Conservation (phyloP, 2,113 vertebrate genomes). For the Lycaon pictus region DNA sequence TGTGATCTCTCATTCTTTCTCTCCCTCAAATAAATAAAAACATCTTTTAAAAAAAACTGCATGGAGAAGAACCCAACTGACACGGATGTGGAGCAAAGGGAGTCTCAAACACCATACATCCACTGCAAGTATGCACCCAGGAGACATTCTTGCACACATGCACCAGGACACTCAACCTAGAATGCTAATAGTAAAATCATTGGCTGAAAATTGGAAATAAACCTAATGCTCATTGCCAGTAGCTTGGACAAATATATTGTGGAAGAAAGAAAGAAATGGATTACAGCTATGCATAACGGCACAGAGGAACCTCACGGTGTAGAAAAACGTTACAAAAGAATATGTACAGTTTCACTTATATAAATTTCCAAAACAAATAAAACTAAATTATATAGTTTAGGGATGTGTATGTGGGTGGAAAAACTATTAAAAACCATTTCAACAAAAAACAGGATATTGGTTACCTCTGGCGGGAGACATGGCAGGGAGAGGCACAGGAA, state of each 20-base stretch:
- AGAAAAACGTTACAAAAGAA: slow-evolving; percentile 20
- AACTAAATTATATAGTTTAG: slow-evolving; percentile 42
- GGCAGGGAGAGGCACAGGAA: not conserved
- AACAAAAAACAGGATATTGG: slow-evolving; percentile 56
- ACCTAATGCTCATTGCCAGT: not conserved
- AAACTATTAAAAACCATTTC: slow-evolving; percentile 58
- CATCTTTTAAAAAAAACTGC: too few relatives aligned
- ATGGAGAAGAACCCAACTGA: not conserved
- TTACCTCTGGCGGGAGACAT: not conserved
- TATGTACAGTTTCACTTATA: not conserved
- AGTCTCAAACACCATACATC: not conserved
- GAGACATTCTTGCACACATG: not conserved
- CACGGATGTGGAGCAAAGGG: not conserved
- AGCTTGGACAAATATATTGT: not conserved
- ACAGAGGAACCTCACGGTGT: not conserved
- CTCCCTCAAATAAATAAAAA: too few relatives aligned
- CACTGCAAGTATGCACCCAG: not conserved
- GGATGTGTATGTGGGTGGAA: slow-evolving; percentile 16
- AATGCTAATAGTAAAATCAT: not conserved
- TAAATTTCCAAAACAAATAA: slow-evolving; percentile 59
- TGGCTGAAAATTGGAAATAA: not conserved
- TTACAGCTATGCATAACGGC: not conserved
- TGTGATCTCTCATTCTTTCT: too few relatives aligned
- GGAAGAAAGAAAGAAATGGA: not conserved
- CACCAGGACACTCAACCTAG: not conserved